Conservation (phyloP, 2,113 vertebrate genomes). For the Paedocypris sp. region DNA sequence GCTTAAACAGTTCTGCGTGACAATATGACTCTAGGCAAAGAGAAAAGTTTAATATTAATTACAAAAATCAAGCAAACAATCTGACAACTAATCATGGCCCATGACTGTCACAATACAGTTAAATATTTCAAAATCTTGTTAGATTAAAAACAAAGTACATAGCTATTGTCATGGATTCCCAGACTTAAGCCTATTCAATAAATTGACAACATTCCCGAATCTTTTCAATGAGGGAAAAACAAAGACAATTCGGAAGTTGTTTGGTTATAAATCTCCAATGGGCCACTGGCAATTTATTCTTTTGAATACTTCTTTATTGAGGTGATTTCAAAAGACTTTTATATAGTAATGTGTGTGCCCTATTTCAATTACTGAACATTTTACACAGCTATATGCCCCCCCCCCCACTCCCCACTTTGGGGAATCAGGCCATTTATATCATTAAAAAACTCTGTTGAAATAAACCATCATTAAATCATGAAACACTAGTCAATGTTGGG, state of each 20-base stretch:
- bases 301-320: background rate
- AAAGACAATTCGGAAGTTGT: background rate
- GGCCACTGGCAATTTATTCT: background rate
- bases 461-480: too few species aligned
- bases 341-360: too few species aligned
- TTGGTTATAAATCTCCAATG: background rate
- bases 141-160: background rate
- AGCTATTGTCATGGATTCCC: slow-evolving; percentile 10
- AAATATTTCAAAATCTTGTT: background rate
- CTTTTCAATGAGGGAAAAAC: slow-evolving; percentile 3
- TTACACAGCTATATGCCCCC: too few species aligned
- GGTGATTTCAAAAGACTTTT: too few species aligned
- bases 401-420: too few species aligned
- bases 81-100: background rate
- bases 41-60: background rate
- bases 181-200: slow-evolving; percentile 7
- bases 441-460: too few species aligned
- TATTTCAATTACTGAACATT: too few species aligned
- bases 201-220: too few species aligned
- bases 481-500: too few species aligned
- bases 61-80: slow-evolving; percentile 3
- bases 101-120: slow-evolving; percentile 1
- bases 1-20: background rate
- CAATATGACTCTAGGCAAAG: background rate
- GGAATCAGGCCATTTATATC: too few species aligned